These are phyloP conservation scores for Spongilla lacustris DNA, from an alignment of 37 sponge, comb jelly and placozoan species.

Conservation along the genomic window DNA sequence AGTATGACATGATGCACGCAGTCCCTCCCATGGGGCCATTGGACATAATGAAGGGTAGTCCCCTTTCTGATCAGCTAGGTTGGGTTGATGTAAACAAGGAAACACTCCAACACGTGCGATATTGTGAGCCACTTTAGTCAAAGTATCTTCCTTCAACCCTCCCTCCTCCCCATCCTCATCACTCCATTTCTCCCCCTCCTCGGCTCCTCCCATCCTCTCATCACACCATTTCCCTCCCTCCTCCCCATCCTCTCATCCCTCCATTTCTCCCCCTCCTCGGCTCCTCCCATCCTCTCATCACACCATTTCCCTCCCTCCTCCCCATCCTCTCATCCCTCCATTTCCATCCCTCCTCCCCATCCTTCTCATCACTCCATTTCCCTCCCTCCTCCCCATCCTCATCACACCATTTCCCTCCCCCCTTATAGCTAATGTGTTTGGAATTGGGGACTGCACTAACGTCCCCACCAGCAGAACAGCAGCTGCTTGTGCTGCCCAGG, in stretches of 20 bases:
- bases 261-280: too few species aligned
- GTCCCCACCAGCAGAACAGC: slow-evolving; percentile 89
- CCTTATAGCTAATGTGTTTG: slow-evolving; percentile 85
- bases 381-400: too few species aligned
- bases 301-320: too few species aligned
- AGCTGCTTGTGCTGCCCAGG: slow-evolving; percentile 88
- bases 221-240: too few species aligned
- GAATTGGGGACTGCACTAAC: slow-evolving; percentile 90
- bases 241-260: too few species aligned
- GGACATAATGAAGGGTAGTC: slow-evolving; percentile 69
- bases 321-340: too few species aligned
- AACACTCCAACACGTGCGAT: slow-evolving; percentile 85
- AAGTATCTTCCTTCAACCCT: too few species aligned
- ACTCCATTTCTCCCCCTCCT: too few species aligned
- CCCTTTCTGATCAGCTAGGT: slow-evolving; percentile 70
- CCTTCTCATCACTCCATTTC: too few species aligned
- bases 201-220: not conserved
- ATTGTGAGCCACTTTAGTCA: slow-evolving; percentile 15
- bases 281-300: too few species aligned
- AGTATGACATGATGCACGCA: slow-evolving; percentile 89
- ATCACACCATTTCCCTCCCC: too few species aligned
- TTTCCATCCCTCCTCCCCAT: not conserved
- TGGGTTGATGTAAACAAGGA: slow-evolving; percentile 90
- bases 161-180: too few species aligned
- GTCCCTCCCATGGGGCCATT: slow-evolving; percentile 87